Evolutionary conservation across 2,888 invertebrate species (phyloP).

Genomic region (Caenorhabditis panamensis): DNA sequence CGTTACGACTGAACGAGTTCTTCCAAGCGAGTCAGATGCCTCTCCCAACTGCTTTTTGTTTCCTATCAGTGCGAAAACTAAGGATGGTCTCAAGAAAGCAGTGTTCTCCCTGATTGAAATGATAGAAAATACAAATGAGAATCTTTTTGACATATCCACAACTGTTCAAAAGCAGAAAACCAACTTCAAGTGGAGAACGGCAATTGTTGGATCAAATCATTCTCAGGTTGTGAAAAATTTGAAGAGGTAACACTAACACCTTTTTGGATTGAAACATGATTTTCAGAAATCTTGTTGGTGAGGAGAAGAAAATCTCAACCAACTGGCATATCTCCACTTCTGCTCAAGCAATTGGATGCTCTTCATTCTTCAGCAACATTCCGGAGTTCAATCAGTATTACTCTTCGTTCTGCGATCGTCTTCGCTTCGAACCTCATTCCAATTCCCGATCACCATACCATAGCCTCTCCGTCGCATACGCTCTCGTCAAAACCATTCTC

Average conservation of each 20-base stretch:
- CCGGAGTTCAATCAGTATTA: conserved; percentile 58
- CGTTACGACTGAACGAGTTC: conserved; percentile 36
- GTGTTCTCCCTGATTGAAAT: conserved; percentile 46
- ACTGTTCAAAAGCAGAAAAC: conserved; percentile 63
- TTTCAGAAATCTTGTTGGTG: conserved; percentile 22
- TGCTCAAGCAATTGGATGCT: conserved; percentile 17
- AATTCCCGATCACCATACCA: conserved; percentile 46
- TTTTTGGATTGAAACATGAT: not conserved
- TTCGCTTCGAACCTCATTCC: conserved; percentile 61
- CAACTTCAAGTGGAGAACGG: conserved; percentile 60
- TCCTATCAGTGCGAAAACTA: conserved; percentile 64
- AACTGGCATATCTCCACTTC: conserved; percentile 48
- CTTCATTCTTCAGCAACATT: conserved; percentile 50
- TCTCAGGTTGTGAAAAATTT: conserved; percentile 41
- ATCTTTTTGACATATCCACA: conserved; percentile 58
- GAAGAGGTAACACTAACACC: conserved; percentile 13
- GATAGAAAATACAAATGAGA: conserved; percentile 47
- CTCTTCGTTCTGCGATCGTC: conserved; percentile 53
- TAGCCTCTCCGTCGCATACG: conserved; percentile 35
- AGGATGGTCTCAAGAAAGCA: conserved; percentile 49
- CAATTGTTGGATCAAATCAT: conserved; percentile 57
- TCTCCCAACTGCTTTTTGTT: conserved; percentile 36
- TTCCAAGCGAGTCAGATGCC: not conserved
- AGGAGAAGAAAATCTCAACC: not conserved
- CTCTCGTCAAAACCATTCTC: conserved; percentile 50